Evolutionary conservation across 2,113 vertebrate species (phyloP), one percentile per base, ranked within the genome.

Genomic region (Cephalopterus ornatus): DNA sequence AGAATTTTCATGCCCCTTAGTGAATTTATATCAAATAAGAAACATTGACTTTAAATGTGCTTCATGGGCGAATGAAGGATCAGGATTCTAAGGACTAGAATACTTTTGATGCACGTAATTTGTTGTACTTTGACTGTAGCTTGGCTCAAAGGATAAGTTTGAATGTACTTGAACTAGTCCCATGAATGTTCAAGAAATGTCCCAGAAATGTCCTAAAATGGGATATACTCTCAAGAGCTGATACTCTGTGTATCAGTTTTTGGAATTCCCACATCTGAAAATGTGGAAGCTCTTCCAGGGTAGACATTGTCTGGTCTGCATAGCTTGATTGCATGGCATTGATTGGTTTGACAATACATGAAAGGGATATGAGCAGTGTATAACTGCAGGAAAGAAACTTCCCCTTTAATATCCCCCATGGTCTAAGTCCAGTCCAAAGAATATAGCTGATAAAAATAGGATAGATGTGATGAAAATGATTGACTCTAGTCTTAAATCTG

Each of bases 321-420:
- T 19, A 50, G 16, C 22, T 24, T 27, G 16, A 55, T 76, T 5
- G 0, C 20, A 35, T 9, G 3, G 6, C 65, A 66, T 61, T 0
- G 0, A 16, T 62, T 76, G 14, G 13, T 44, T 26, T 5, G 7
- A 47, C 30, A 73, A 1, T 19, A 47, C 0, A 1, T 66, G 49
- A 42, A 89, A 77, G 37, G 26, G 23, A 21, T 27, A 46, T 14
- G 5, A 35, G 8, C 50, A 88, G 8, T 28, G 32, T 16, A 30
- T 16, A 78, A 52, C 49, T 81, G 30, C 33, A 35, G 68, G 33
- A 41, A 68, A n/a, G 28, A 76, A 52, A 32, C 56, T 81, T 70
- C 39, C 5, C 3, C 14, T 46, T 90, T 77, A 35, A 35, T 39
- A 58, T 67, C 4, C 55, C 20, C 47, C 13, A 26, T 55, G 7